phyloP scores from a whole-genome alignment of 2,888 invertebrate genomes.

The Athalia rosae region DNA sequence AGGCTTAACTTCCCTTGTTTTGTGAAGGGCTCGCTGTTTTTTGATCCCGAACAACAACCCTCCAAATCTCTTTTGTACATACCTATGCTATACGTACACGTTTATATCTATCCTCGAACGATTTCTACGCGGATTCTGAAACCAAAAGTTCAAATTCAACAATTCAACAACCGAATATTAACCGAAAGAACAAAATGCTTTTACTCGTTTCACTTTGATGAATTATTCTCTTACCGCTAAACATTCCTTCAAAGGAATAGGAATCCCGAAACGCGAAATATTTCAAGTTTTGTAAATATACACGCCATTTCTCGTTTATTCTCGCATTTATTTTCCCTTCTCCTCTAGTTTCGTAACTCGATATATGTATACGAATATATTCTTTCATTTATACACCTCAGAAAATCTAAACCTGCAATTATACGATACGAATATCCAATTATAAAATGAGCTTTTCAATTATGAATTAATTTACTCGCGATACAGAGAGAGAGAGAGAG shows the following conservation, averaged over 20 bases:
- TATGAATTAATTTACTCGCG: slow-evolving; percentile 21
- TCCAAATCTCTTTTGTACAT: neutral
- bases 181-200: no score
- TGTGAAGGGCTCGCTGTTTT: neutral
- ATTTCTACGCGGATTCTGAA: neutral
- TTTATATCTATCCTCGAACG: neutral
- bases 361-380: no score
- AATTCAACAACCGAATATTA: no score
- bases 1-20: slow-evolving; percentile 1
- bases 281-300: slow-evolving; percentile 1
- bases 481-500: no score
- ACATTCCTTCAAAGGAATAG: no score
- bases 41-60: neutral
- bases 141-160: no score
- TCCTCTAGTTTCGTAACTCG: neutral
- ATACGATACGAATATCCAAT: neutral
- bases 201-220: no score
- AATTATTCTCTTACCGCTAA: no score
- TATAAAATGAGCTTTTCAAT: neutral
- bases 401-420: no score
- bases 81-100: neutral
- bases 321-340: neutral
- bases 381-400: no score
- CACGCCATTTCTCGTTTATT: neutral
- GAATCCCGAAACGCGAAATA: no score